These are phyloP conservation scores for Bergia sp. DNA, from an alignment of 92 coral and sea anemone genomes.

Conservation along the genomic window DNA sequence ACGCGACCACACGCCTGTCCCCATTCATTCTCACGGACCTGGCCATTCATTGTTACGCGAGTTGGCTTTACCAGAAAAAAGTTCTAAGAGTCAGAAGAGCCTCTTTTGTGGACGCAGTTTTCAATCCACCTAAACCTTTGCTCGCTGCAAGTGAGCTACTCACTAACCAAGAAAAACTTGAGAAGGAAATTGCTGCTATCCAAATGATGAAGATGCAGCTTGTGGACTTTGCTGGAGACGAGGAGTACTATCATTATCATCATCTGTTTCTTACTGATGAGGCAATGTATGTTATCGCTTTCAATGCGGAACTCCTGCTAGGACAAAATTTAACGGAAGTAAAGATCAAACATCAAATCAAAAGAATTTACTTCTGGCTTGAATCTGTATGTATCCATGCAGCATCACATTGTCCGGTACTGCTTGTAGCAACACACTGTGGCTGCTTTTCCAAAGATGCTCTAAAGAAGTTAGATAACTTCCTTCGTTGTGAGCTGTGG, in stretches of 20 bases:
- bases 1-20: background rate
- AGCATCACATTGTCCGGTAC: constrained; percentile 17
- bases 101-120: background rate
- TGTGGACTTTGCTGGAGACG: constrained; percentile 63
- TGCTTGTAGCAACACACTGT: constrained; percentile 61
- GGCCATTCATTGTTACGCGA: background rate
- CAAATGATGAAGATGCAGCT: constrained; percentile 42
- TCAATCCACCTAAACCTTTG: background rate
- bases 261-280: constrained; percentile 51
- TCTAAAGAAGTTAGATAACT: background rate
- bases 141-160: constrained; percentile 12
- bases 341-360: background rate
- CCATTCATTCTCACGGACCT: background rate
- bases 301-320: constrained; percentile 12
- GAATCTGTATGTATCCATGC: constrained; percentile 56
- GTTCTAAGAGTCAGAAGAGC: background rate
- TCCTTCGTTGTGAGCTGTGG: constrained; percentile 7
- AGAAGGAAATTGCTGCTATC: constrained; percentile 43
- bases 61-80: background rate
- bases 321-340: background rate
- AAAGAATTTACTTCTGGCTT: constrained; percentile 54
- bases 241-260: constrained; percentile 52
- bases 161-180: constrained; percentile 35
- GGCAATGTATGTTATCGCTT: constrained; percentile 50
- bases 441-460: constrained; percentile 27